These are phyloP conservation scores for Ceratoteleas bidentatus DNA, from an alignment of 1,140 invertebrate genomes.

Conservation along the genomic window DNA sequence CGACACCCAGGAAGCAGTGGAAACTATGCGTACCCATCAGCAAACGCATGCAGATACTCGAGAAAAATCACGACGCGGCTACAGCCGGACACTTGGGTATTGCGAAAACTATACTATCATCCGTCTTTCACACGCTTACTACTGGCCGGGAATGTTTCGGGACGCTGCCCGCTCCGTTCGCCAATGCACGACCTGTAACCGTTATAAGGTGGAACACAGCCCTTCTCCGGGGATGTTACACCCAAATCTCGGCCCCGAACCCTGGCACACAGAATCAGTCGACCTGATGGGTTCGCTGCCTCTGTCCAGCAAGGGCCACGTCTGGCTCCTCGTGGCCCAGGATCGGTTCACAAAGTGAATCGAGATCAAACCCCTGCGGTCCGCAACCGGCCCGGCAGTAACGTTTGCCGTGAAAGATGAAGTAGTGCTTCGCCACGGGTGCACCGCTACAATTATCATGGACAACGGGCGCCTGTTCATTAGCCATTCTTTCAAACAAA, in stretches of 20 bases:
- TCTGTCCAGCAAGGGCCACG: constrained; percentile 57
- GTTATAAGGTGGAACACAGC: constrained; percentile 35
- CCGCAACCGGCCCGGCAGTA: background rate
- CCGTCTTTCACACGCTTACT: too few relatives aligned
- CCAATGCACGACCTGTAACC: constrained; percentile 33
- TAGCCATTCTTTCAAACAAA: constrained; percentile 8
- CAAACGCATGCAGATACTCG: too few relatives aligned
- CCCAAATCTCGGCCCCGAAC: constrained; percentile 30
- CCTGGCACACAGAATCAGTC: constrained; percentile 62
- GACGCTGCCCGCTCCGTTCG: constrained; percentile 39
- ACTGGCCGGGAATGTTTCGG: constrained; percentile 58
- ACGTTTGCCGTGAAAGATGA: background rate
- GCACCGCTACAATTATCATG: background rate
- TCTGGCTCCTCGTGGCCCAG: constrained; percentile 69
- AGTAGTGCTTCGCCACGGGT: background rate
- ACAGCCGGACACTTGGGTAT: too few relatives aligned
- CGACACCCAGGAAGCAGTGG: too few relatives aligned
- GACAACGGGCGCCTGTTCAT: constrained; percentile 34
- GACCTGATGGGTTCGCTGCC: constrained; percentile 72
- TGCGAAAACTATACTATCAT: too few relatives aligned
- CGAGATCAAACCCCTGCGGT: constrained; percentile 11
- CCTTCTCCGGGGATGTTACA: constrained; percentile 58
- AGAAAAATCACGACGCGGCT: too few relatives aligned
- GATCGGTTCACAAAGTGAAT: constrained; percentile 73
- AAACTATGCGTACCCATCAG: too few relatives aligned